Base-by-base conservation (phyloP, 2,113 vertebrate species). In the Bothrops jararaca region DNA sequence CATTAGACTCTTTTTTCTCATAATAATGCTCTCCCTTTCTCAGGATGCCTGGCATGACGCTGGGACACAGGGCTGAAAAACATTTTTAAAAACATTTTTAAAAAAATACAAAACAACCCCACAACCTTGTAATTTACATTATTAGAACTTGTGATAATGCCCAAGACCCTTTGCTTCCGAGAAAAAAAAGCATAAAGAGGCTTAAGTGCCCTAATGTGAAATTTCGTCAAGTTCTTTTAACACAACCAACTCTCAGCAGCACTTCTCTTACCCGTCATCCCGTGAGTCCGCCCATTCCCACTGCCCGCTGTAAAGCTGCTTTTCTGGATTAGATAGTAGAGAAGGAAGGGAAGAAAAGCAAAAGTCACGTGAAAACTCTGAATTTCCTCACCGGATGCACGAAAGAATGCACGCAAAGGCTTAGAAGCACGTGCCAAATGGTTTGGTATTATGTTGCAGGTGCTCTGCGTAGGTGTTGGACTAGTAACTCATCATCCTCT, bases 51-150 rank as follows among this genome's bases (percentile, higher is more conserved):
- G 29, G 18, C 1, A 5, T 1, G 4, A 92, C 39, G 29, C 22
- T n/a, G 24, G 0, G 4, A 23, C 42, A 1, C 52, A 60, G 89
- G 52, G 22, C 60, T 91, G 48, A 48, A 91, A 89, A 89, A 58
- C 64, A n/a, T n/a, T n/a, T n/a, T n/a, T n/a, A n/a, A n/a, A n/a
- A n/a, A 0, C 0, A 2, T 0, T 0, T 57, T 48, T 88, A 85
- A 93, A 88, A 52, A 48, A 45, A 56, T 5, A 54, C 60, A 69
- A 54, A 54, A 45, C 1, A 20, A 39, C 29, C 42, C 91, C 52
- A n/a, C 20, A 88, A 54, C 34, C 60, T 86, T 15, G 5, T 86
- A 92, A 60, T 1, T 7, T 0, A 50, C 89, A 13, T 93, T 92
- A 54, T 91, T 90, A 94, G 45, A 88, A 94, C 9, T 12, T 0